Evolutionary conservation across 2,113 vertebrate species (phyloP).

Genomic region (Proteles cristata): DNA sequence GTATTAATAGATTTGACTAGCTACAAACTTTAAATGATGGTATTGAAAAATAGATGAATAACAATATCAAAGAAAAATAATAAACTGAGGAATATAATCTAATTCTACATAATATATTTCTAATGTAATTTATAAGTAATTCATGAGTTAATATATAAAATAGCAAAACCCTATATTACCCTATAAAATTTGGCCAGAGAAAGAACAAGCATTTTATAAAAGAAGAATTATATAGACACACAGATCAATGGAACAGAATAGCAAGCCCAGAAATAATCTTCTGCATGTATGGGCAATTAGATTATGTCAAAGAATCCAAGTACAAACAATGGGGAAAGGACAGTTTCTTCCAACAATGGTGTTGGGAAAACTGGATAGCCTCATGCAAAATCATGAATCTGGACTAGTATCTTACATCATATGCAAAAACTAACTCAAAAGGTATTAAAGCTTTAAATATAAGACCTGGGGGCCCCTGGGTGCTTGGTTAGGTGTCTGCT

Average conservation of each 20-base stretch:
- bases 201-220: background rate
- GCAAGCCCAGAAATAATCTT: background rate
- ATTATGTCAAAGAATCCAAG: background rate
- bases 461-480: no score
- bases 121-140: background rate
- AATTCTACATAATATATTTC: background rate
- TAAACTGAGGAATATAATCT: background rate
- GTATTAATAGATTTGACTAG: background rate
- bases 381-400: background rate
- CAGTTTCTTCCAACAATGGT: background rate
- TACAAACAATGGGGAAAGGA: background rate
- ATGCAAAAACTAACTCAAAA: background rate
- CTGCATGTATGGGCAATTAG: background rate
- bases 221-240: background rate
- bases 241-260: background rate
- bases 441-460: background rate
- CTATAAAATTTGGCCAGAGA: background rate
- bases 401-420: background rate
- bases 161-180: background rate
- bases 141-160: background rate
- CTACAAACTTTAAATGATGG: background rate
- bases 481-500: no score
- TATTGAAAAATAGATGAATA: background rate
- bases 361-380: background rate
- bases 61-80: background rate